Base-by-base conservation (phyloP, 2,797 vertebrate genomes). In the Phrynocephalus forsythii region DNA sequence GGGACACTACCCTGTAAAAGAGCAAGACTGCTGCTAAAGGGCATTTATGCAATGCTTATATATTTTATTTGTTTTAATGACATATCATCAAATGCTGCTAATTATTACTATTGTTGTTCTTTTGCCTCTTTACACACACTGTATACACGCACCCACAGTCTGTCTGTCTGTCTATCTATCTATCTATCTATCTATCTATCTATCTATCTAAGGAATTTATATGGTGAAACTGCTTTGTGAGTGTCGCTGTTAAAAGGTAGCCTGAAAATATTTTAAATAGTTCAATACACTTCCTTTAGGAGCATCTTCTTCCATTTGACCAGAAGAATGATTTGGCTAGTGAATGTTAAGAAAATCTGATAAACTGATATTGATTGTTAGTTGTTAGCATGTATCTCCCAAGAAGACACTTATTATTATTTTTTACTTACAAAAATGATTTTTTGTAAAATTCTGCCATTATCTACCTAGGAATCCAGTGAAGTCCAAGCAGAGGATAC, bases 401-500 rank as follows among this genome's bases (percentile, higher is more conserved):
- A 33, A 88, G 82, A 90, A 95, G 92, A 87, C 76, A 92, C 26
- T 44, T 30, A 88, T 92, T 91, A 94, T 90, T 92, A n/a, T 88
- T 63, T 68, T 86, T 90, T 85, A 89, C 52, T 92, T 94, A 56
- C 77, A 93, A 92, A 94, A 94, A 88, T 93, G 63, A 87, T 88
- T 94, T 44, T 44, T 44, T 44, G 38, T 44, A 44, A 44, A 44
- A 79, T 85, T 82, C 85, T 91, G 78, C 84, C 90, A 84, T 93
- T 94, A 90, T 93, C 90, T 92, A 89, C 52, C 83, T 87, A 24
- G 11, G 71, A 87, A 94, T 15, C 38, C 87, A 92, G 88, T 87
- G 77, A 85, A 92, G 87, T 94, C 87, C 26, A 81, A 93, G 77
- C 44, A 71, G 0, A 3, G 82, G 16, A 91, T 87, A 91, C 71